A percentile compares a stretch with the other conserved stretches of the same genome.
These are phyloP conservation scores for Pegoplata infirma DNA, from an alignment of 2,888 invertebrate genomes.

Conservation along the genomic window DNA sequence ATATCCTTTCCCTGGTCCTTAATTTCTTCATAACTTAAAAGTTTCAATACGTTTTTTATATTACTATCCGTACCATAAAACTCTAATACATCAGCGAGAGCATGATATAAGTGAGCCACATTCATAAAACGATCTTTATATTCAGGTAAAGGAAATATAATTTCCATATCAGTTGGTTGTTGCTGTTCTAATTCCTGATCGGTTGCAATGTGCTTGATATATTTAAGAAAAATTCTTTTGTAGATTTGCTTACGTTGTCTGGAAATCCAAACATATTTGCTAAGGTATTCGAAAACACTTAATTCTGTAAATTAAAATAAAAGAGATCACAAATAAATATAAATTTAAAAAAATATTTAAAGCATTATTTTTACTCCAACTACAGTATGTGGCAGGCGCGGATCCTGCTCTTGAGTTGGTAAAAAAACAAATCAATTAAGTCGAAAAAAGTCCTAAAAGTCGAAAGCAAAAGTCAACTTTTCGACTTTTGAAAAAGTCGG, in stretches of 20 bases:
- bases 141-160: slow-evolving; percentile 62
- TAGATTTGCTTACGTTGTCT: slow-evolving; percentile 80
- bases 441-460: no score
- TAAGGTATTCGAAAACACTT: slow-evolving; percentile 85
- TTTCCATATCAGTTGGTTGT: slow-evolving; percentile 63
- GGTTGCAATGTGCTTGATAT: slow-evolving; percentile 66
- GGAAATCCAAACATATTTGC: slow-evolving; percentile 83
- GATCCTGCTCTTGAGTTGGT: no score
- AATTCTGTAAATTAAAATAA: slow-evolving; percentile 79
- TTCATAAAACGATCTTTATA: slow-evolving; percentile 73
- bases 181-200: background rate
- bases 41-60: slow-evolving; percentile 69
- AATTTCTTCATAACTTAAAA: slow-evolving; percentile 69
- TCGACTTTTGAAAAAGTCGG: no score
- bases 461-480: no score
- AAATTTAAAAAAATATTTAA: no score
- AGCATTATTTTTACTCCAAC: no score
- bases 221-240: slow-evolving; percentile 80
- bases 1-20: slow-evolving; percentile 70
- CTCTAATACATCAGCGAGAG: slow-evolving; percentile 77
- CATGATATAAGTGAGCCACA: slow-evolving; percentile 72
- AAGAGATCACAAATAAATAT: no score
- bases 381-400: no score
- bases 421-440: no score
- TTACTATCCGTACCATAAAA: slow-evolving; percentile 76